Conservation (phyloP, 2,113 vertebrate genomes). For the Odocoileus hemionus region DNA sequence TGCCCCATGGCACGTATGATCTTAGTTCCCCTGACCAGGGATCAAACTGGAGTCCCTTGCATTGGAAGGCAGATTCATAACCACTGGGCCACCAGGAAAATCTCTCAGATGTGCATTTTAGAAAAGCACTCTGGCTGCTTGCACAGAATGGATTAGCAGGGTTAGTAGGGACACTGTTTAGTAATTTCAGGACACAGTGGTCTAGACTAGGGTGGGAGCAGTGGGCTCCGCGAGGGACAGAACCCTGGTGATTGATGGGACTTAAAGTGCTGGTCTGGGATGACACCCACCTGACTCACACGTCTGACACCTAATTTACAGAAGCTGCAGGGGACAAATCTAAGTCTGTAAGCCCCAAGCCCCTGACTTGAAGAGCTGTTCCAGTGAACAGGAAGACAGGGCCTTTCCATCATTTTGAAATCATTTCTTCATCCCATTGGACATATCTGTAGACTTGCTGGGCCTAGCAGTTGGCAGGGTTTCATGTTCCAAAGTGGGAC, state of each 20-base stretch:
- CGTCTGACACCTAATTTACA: neutral
- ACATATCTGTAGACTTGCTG: neutral
- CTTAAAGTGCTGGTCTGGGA: neutral
- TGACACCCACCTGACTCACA: neutral
- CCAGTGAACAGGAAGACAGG: slow-evolving; percentile 27
- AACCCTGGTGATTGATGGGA: neutral
- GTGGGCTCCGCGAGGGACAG: neutral
- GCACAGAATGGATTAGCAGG: neutral
- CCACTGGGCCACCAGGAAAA: neutral
- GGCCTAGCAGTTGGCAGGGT: slow-evolving; percentile 17
- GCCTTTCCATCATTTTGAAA: slow-evolving; percentile 30
- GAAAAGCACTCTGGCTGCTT: neutral
- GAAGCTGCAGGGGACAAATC: neutral
- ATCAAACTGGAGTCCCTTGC: neutral
- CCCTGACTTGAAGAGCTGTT: neutral
- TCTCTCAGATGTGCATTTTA: neutral
- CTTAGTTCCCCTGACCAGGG: neutral
- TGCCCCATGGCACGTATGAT: neutral
- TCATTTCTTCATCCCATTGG: slow-evolving; percentile 31
- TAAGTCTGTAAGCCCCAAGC: neutral
- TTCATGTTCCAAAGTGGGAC: slow-evolving; percentile 46
- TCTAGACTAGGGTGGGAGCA: neutral
- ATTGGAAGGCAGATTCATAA: neutral
- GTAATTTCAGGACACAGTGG: neutral
- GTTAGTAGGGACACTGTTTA: neutral